Conservation (phyloP, 2,113 vertebrate genomes). For the Narcine bancroftii region DNA sequence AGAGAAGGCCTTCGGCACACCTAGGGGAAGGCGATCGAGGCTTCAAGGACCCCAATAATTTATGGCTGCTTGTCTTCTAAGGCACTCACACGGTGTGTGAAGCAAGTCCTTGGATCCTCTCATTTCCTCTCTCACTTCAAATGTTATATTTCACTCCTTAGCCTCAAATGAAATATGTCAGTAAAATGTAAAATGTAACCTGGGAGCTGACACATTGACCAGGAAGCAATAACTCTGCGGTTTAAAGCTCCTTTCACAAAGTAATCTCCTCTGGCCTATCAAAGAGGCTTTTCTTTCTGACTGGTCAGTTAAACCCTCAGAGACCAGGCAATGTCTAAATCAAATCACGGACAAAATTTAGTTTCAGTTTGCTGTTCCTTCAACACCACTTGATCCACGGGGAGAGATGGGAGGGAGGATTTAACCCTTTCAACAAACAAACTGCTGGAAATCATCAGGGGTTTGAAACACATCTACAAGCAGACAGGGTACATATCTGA, state of each 20-base stretch:
- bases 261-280: background rate
- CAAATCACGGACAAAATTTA: background rate
- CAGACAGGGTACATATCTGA: background rate
- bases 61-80: slow-evolving; percentile 57
- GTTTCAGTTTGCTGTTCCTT: background rate
- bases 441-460: background rate
- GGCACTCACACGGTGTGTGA: slow-evolving; percentile 60
- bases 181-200: background rate
- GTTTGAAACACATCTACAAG: no score
- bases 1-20: background rate
- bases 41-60: slow-evolving; percentile 49
- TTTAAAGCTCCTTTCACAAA: slow-evolving; percentile 23
- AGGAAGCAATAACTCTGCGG: slow-evolving; percentile 25
- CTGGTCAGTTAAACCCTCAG: background rate
- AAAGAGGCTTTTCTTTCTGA: background rate
- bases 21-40: background rate
- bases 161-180: slow-evolving; percentile 42
- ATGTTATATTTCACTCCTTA: slow-evolving; percentile 58
- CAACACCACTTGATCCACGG: background rate
- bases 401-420: no score
- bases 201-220: background rate
- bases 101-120: slow-evolving; percentile 51
- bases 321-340: background rate
- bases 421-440: background rate
- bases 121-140: slow-evolving; percentile 57